Conservation (phyloP, 2,113 vertebrate species). For the Pterophyllum scalare region DNA sequence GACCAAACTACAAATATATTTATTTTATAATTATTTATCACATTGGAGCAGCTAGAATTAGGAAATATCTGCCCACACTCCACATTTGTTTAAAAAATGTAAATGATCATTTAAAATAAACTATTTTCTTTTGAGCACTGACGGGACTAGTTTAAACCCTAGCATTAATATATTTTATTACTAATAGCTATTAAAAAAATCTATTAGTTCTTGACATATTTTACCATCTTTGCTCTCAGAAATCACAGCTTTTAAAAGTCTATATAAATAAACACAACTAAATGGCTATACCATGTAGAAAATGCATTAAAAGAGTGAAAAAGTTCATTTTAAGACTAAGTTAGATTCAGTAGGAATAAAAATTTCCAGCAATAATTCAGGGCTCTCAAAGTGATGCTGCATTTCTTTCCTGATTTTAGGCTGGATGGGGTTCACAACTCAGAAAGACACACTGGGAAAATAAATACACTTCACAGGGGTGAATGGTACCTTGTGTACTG, state of each 20-base stretch:
- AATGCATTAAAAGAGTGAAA: neutral
- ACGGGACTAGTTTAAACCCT: neutral
- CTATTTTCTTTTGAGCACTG: too few relatives aligned
- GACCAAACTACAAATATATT: neutral
- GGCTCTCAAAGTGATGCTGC: slow-evolving; percentile 45
- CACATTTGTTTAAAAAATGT: neutral
- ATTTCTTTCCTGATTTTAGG: slow-evolving; percentile 50
- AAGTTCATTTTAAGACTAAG: slow-evolving; percentile 20
- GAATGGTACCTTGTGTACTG: slow-evolving; percentile 60
- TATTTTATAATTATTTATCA: neutral
- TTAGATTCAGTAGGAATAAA: neutral
- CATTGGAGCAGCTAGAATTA: neutral
- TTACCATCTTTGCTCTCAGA: slow-evolving; percentile 26
- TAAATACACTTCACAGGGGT: slow-evolving; percentile 61
- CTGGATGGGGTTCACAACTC: slow-evolving; percentile 50
- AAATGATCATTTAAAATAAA: neutral
- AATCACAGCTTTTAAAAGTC: slow-evolving; percentile 33
- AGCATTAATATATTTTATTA: neutral
- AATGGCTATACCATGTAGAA: slow-evolving; percentile 11
- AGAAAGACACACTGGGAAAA: slow-evolving; percentile 64
- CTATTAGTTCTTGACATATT: neutral
- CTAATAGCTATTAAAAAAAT: neutral
- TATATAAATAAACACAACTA: neutral
- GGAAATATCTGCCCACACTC: fast-evolving
- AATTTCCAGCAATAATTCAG: slow-evolving; percentile 16